A percentile compares a stretch with the other conserved stretches of the same genome.
Evolutionary conservation across 2,113 vertebrate species (phyloP).

Genomic region (Colistium nudipinnis): DNA sequence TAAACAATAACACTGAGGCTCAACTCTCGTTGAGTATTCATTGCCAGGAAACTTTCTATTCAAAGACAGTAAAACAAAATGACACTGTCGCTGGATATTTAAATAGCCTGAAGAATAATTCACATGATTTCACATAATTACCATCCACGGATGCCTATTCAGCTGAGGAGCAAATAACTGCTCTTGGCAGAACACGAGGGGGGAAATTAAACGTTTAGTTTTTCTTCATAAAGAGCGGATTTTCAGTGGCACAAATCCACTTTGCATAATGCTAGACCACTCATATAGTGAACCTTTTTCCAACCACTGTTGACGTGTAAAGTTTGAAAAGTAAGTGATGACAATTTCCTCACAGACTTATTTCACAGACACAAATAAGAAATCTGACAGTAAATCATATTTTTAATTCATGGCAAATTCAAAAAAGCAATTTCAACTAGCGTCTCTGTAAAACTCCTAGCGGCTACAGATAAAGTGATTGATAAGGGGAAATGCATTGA

Average conservation of each 20-base stretch:
- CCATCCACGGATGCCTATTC: constrained; percentile 38
- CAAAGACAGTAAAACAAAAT: constrained; percentile 41
- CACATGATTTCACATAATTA: constrained; percentile 60
- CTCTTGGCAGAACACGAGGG: constrained; percentile 4
- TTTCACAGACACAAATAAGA: background rate
- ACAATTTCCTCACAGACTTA: background rate
- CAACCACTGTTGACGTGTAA: background rate
- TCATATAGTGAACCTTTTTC: background rate
- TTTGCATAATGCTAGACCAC: background rate
- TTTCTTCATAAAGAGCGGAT: constrained; percentile 17
- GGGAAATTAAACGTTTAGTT: constrained; percentile 22
- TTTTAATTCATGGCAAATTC: constrained; percentile 9
- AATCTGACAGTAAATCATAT: background rate
- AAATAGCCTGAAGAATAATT: constrained; percentile 51
- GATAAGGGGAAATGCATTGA: constrained; percentile 5
- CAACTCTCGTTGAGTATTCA: constrained; percentile 36
- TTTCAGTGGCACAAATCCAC: background rate
- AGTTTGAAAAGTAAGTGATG: constrained; percentile 1
- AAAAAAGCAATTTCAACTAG: constrained; percentile 14
- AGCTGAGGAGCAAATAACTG: constrained; percentile 37
- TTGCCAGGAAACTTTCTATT: constrained; percentile 30
- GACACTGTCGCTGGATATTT: constrained; percentile 31
- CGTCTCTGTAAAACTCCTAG: constrained; percentile 11
- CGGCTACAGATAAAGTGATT: constrained; percentile 13
- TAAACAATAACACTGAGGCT: constrained; percentile 40